Evolutionary conservation across 2,797 vertebrate genomes (phyloP).

Genomic region (Lepilemur ruficaudatus): DNA sequence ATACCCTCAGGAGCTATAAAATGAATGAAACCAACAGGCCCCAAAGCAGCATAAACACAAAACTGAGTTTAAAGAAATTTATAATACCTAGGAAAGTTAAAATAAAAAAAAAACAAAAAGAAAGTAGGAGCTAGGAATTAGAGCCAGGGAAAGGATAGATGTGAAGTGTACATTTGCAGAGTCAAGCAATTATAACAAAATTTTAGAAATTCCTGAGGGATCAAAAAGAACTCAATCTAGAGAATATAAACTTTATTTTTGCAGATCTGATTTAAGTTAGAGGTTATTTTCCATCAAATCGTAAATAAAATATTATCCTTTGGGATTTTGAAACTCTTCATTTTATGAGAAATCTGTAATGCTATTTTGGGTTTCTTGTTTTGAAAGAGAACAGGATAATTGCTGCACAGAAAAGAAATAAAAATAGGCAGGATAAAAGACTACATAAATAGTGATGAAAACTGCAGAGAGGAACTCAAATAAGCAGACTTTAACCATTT

Average conservation of each 20-base stretch:
- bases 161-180: neutral
- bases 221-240: neutral
- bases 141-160: neutral
- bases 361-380: neutral
- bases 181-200: slow-evolving; percentile 33
- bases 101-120: neutral
- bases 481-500: neutral
- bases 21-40: neutral
- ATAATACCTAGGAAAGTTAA: neutral
- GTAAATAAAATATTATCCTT: slow-evolving; percentile 30
- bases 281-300: slow-evolving; percentile 15
- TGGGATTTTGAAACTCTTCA: neutral
- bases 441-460: neutral
- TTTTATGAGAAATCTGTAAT: neutral
- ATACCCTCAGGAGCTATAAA: neutral
- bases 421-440: neutral
- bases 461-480: neutral
- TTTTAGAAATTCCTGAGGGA: neutral
- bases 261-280: neutral
- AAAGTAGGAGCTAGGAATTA: neutral
- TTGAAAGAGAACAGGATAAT: neutral
- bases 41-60: neutral
- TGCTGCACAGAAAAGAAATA: slow-evolving; percentile 23
- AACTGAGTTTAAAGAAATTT: neutral
- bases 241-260: neutral